Evolutionary conservation across 2,888 invertebrate genomes (phyloP), one percentile per base, ranked within the genome.

Genomic region (Plagiodera versicolora): DNA sequence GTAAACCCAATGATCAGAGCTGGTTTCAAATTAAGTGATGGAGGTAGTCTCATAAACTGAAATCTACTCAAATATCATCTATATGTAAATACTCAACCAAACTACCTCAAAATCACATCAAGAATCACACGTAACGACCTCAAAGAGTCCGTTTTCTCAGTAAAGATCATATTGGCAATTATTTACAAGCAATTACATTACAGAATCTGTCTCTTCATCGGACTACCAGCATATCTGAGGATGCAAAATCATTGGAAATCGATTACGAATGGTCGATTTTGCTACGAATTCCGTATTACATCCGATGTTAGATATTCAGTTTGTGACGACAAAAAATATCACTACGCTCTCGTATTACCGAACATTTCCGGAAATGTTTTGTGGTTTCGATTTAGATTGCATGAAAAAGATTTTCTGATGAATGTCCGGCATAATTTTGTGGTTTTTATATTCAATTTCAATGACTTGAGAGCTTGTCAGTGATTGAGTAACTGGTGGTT

Each of bases 161-260:
- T 71, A 69, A 70, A 72, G 72, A 72, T 72, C 72, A 70, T 68
- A 73, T 73, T 73, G 73, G 72, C 72, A 74, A 72, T 70, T 70
- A 73, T 73, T 74, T 73, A 74, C 74, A 74, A 72, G 70, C 69
- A 61, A 73, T 74, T 70, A 73, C 73, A 71, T 66, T 59, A 67
- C 65, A 63, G 60, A 61, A 63, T 64, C 68, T 58, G 64, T 66
- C 70, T 65, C 56, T 71, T 70, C 67, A 70, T 73, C 69, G 70
- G 6, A 70, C 57, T 49, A 63, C 56, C 70, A 70, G 67, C 58
- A 30, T 30, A 60, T 66, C 58, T 56, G 11, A 16, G 17, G 52
- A 18, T 14, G 24, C 48, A 55, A 56, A 56, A 28, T 24, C 32
- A 55, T 19, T 18, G 52, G 45, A 56, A 56, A 44, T 28, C 46